Conservation (phyloP, 2,113 vertebrate genomes). For the Calidris pugnax region DNA sequence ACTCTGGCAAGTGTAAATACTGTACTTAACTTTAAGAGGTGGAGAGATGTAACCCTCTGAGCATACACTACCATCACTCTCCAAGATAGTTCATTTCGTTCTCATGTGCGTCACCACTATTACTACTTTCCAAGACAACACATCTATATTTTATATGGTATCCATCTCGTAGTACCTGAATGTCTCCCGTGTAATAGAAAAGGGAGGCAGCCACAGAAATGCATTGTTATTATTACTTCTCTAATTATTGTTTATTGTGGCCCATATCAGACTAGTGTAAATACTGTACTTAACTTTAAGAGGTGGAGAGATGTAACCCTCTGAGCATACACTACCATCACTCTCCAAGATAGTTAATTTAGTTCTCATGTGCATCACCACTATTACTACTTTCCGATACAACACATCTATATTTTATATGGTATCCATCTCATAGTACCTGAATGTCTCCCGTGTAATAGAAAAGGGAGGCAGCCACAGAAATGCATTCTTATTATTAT, state of each 20-base stretch:
- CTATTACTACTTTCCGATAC: neutral
- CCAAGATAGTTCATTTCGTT: neutral
- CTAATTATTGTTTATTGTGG: neutral
- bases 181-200: neutral
- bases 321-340: neutral
- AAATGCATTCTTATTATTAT: neutral
- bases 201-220: neutral
- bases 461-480: neutral
- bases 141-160: neutral
- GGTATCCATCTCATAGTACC: neutral
- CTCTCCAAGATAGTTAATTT: neutral
- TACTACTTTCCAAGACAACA: neutral
- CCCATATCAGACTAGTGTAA: neutral
- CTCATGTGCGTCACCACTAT: accelerated
- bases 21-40: neutral
- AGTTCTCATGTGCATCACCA: neutral
- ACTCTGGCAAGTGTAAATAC: neutral
- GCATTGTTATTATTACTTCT: neutral
- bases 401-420: neutral
- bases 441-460: neutral
- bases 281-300: neutral
- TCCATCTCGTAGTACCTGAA: neutral
- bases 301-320: neutral
- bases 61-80: neutral
- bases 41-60: neutral